A percentile compares a stretch with the other conserved stretches of the same genome.
Conservation (phyloP, 2,888 invertebrate genomes). For the Eupelmus urozonus region DNA sequence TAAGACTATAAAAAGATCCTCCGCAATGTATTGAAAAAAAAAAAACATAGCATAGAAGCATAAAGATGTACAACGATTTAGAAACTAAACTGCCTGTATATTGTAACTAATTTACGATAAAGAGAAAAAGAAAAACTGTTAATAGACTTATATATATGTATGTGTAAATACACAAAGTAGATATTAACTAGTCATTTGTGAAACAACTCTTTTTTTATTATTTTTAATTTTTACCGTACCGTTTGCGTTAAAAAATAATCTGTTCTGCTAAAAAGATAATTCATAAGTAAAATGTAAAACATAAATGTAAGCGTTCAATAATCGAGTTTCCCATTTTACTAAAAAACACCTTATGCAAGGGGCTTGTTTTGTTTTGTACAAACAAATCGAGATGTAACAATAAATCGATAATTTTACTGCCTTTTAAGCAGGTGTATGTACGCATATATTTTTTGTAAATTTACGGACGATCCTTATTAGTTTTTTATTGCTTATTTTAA, state of each 20-base stretch:
- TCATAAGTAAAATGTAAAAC: too few species aligned
- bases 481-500: constrained; percentile 22
- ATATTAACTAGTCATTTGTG: constrained; percentile 69
- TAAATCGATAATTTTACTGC: not conserved
- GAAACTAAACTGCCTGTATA: constrained; percentile 70
- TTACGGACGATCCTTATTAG: not conserved
- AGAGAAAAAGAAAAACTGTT: constrained; percentile 63
- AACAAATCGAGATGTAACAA: not conserved
- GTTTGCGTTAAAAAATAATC: constrained; percentile 13
- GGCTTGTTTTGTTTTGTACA: constrained; percentile 10
- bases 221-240: constrained; percentile 30
- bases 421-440: not conserved
- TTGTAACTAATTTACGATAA: constrained; percentile 66
- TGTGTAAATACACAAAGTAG: constrained; percentile 68
- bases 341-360: constrained; percentile 2
- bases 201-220: constrained; percentile 42
- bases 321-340: constrained; percentile 2
- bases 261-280: constrained; percentile 2
- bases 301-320: constrained; percentile 21
- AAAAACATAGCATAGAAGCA: constrained; percentile 63
- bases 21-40: constrained; percentile 48
- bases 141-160: constrained; percentile 65
- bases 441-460: constrained; percentile 8
- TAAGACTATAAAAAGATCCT: constrained; percentile 53
- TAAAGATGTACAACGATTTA: constrained; percentile 76